phyloP scores from a whole-genome alignment of 2,797 vertebrate species.

The Channa striata region DNA sequence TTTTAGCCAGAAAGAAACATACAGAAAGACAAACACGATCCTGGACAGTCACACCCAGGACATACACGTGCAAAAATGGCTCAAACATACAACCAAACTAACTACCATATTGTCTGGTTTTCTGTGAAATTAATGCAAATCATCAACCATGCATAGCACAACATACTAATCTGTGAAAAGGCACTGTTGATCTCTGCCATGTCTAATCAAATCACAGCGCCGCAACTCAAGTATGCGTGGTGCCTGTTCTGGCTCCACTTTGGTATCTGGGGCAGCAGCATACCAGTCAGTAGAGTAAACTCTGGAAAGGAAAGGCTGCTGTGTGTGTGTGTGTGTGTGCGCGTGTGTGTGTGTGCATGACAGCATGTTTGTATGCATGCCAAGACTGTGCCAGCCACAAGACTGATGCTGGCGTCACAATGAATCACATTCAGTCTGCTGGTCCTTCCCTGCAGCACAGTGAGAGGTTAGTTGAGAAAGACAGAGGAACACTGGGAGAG shows the following conservation, averaged over 20 bases:
- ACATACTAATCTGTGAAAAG: slow-evolving; percentile 58
- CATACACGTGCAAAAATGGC: not conserved
- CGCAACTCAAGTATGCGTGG: slow-evolving; percentile 56
- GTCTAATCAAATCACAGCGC: slow-evolving; percentile 69
- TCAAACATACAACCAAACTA: slow-evolving; percentile 2
- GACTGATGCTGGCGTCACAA: slow-evolving; percentile 76
- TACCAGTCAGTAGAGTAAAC: slow-evolving; percentile 58
- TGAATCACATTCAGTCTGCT: slow-evolving; percentile 81
- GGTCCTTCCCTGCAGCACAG: slow-evolving; percentile 55
- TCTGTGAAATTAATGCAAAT: slow-evolving; percentile 30
- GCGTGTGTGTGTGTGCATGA: slow-evolving; percentile 13
- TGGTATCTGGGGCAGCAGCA: slow-evolving; percentile 69
- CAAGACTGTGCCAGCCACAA: slow-evolving; percentile 70
- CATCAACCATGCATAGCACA: slow-evolving; percentile 18
- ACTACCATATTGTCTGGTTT: slow-evolving; percentile 22
- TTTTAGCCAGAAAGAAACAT: slow-evolving; percentile 32
- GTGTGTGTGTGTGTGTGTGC: slow-evolving; percentile 17
- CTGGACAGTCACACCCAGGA: slow-evolving; percentile 11
- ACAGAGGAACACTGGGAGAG: slow-evolving; percentile 27
- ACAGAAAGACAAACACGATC: slow-evolving; percentile 18
- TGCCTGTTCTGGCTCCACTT: slow-evolving; percentile 65
- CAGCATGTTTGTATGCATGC: slow-evolving; percentile 37
- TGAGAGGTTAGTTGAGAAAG: slow-evolving; percentile 76
- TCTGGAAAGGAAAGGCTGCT: slow-evolving; percentile 55
- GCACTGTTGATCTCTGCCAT: slow-evolving; percentile 51